Conservation (phyloP, 1,140 invertebrate genomes). For the Tribolium madens region DNA sequence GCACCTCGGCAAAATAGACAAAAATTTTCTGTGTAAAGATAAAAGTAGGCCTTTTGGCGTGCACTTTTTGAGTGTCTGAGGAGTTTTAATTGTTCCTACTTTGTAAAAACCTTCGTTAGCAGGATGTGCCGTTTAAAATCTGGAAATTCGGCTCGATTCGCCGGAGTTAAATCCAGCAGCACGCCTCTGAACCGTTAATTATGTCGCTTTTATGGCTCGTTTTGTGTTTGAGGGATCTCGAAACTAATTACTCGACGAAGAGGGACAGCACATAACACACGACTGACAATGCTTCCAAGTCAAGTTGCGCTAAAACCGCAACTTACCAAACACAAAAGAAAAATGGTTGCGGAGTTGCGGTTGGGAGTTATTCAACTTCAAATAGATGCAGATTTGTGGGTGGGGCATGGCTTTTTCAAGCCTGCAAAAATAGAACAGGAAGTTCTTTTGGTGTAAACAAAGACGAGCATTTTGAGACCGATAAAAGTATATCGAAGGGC, state of each 20-base stretch:
- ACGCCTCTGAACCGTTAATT: slow-evolving; percentile 5
- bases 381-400: slow-evolving; percentile 26
- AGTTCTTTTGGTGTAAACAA: slow-evolving; percentile 26
- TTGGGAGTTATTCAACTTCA: not conserved
- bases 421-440: slow-evolving; percentile 10
- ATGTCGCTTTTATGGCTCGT: slow-evolving; percentile 23
- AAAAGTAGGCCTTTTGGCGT: too few relatives aligned
- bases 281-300: slow-evolving; percentile 18
- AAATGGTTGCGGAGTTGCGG: slow-evolving; percentile 1
- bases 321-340: slow-evolving; percentile 30
- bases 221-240: slow-evolving; percentile 12
- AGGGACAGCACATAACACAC: slow-evolving; percentile 13
- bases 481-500: slow-evolving; percentile 25
- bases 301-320: slow-evolving; percentile 21
- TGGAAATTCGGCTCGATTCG: not conserved
- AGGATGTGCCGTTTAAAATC: not conserved
- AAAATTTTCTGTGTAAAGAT: too few relatives aligned
- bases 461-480: slow-evolving; percentile 30
- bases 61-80: too few relatives aligned
- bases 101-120: not conserved
- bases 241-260: slow-evolving; percentile 23
- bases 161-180: not conserved
- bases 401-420: slow-evolving; percentile 12
- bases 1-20: too few relatives aligned
- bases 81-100: not conserved